A percentile compares a stretch with the other conserved stretches of the same genome.
Evolutionary conservation across 1,140 invertebrate genomes (phyloP).

Genomic region (Lordiphosa collinella): DNA sequence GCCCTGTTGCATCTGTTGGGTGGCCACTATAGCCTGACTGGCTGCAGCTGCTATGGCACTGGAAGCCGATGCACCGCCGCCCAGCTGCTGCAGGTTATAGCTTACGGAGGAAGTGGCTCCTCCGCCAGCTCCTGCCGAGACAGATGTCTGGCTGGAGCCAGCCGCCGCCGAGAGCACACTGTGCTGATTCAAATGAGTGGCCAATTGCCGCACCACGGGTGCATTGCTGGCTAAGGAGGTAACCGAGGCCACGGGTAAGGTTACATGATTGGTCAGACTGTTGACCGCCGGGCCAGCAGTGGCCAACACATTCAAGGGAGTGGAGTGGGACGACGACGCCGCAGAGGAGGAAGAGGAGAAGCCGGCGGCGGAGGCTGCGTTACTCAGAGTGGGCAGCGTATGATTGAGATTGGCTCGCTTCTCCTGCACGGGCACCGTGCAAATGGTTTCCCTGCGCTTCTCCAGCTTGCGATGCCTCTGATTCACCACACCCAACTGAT

Average conservation of each 20-base stretch:
- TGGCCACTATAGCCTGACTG: conserved; percentile 97
- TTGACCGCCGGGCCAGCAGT: neutral
- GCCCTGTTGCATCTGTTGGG: conserved; percentile 98
- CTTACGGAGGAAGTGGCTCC: conserved; percentile 42
- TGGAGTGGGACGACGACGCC: neutral
- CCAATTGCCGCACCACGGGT: conserved; percentile 46
- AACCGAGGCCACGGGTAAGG: conserved; percentile 2
- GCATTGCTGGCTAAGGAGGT: conserved; percentile 7
- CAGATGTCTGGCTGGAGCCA: conserved; percentile 1
- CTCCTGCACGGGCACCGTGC: conserved; percentile 74
- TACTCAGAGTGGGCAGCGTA: conserved; percentile 44
- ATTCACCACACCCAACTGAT: conserved; percentile 15
- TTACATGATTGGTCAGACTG: conserved; percentile 2
- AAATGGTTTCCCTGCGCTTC: conserved; percentile 82
- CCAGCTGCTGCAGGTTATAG: conserved; percentile 83
- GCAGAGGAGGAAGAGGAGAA: too few relatives aligned
- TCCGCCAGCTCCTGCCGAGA: conserved; percentile 22
- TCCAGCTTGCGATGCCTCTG: conserved; percentile 79
- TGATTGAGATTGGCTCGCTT: conserved; percentile 78
- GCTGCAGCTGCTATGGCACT: conserved; percentile 96
- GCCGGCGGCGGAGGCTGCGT: conserved; percentile 35
- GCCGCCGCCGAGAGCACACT: neutral
- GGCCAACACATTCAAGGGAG: neutral
- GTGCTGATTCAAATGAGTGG: conserved; percentile 26
- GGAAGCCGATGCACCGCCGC: conserved; percentile 80